Evolutionary conservation across 2,888 invertebrate species (phyloP), one percentile per base, ranked within the genome.

Genomic region (Drosophila diplacantha): DNA sequence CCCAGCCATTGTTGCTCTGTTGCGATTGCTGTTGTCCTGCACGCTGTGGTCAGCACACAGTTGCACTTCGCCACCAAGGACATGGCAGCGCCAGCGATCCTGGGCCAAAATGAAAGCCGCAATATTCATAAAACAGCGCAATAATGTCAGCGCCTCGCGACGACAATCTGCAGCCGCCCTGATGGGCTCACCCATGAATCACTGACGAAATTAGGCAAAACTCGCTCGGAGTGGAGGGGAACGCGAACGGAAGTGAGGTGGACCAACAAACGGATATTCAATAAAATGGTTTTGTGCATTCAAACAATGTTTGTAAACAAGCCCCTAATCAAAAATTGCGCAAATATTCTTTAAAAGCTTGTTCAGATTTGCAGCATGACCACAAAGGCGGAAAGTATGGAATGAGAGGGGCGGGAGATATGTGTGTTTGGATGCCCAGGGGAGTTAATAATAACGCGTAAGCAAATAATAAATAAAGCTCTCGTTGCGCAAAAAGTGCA

Each of bases 1-100:
- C 79, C 79, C 71, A 59, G 54, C 74, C 72, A 83, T 81, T 85
- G 83, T 79, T 76, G 56, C 54, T 46, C 31, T 54, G 53, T 47
- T 66, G 50, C 56, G 52, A 35, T 39, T 71, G 57, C 50, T 62
- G 49, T 34, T 66, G 65, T 62, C 52, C 63, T 62, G 73, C 70
- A 74, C 67, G 65, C 65, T 82, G 77, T 66, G 83, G 77, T 80
- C 74, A 69, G 67, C 63, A 71, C 64, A 73, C 71, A 75, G 55
- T 55, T 37, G 58, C 46, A 75, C 47, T 56, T 52, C 43, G 51
- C 75, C 78, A 75, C 72, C 74, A 71, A 50, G 62, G 61, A 49
- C 60, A 31, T 35, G 37, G 59, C 44, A 46, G 18, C 58, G 58
- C 44, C 47, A 26, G 26, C 46, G 34, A 31, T 41, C 47, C 49